A percentile compares a stretch with the other conserved stretches of the same genome.
Conservation (phyloP, 2,888 invertebrate genomes). For the Rambutsinella grinnellia region DNA sequence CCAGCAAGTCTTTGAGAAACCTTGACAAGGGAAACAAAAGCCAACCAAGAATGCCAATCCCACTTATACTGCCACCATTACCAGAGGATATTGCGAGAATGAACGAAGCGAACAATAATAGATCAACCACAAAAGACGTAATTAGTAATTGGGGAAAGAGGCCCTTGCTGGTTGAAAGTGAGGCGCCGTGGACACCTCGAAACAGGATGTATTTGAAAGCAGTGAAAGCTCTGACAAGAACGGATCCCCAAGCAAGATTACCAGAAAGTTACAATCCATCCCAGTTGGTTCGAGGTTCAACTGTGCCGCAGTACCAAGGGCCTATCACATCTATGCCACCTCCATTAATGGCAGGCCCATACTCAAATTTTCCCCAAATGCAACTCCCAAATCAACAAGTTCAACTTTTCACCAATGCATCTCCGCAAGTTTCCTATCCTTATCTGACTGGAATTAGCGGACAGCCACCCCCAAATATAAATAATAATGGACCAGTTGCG, state of each 20-base stretch:
- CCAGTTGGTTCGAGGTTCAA: neutral
- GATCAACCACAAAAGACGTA: neutral
- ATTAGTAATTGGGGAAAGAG: conserved; percentile 34
- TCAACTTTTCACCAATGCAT: neutral
- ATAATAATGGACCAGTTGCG: neutral
- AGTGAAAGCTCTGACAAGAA: conserved; percentile 5
- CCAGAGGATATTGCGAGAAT: too few species aligned
- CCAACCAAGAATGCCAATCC: too few species aligned
- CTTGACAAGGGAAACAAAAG: too few species aligned
- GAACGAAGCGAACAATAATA: too few species aligned
- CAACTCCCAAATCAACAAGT: neutral
- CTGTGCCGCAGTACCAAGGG: neutral
- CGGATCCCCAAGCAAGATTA: conserved; percentile 3
- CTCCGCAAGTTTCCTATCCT: neutral
- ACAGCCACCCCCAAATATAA: too few species aligned
- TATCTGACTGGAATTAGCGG: neutral
- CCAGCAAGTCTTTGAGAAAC: too few species aligned
- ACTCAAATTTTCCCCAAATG: neutral
- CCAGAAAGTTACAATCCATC: neutral
- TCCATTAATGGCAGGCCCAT: too few species aligned
- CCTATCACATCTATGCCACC: neutral
- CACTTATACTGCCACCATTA: too few species aligned
- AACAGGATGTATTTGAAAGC: conserved; percentile 32
- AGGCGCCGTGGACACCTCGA: conserved; percentile 35
- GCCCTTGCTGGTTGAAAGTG: conserved; percentile 29